Conservation (phyloP, 2,113 vertebrate species). For the Ellobius talpinus region DNA sequence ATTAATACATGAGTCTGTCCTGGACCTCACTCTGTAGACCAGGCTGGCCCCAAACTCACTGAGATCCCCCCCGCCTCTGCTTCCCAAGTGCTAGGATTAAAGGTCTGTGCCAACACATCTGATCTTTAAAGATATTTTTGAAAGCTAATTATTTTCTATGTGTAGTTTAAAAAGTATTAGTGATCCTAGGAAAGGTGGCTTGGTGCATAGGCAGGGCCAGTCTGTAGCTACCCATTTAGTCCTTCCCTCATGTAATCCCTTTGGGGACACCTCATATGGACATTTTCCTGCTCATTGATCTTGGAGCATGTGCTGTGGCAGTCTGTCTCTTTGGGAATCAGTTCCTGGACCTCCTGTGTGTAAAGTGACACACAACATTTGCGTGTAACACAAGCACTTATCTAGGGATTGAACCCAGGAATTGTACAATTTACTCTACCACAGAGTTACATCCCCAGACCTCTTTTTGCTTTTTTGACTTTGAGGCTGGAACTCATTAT, state of each 20-base stretch:
- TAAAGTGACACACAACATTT: neutral
- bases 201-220: too few species aligned
- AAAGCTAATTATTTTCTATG: neutral
- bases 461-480: neutral
- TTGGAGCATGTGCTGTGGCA: rapidly evolving
- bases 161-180: neutral
- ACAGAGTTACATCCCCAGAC: too few species aligned
- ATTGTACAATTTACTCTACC: neutral
- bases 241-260: neutral
- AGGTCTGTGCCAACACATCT: neutral
- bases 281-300: neutral
- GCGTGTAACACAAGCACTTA: neutral
- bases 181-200: neutral
- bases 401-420: neutral
- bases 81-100: neutral
- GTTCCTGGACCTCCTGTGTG: neutral
- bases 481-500: neutral
- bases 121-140: neutral
- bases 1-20: neutral
- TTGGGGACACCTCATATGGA: rapidly evolving
- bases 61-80: neutral
- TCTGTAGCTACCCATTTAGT: rapidly evolving
- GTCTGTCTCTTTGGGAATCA: neutral
- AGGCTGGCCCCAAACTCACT: neutral
- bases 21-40: neutral